Evolutionary conservation across 2,888 invertebrate species (phyloP), one percentile per base, ranked within the genome.

Genomic region (Coremacera marginata): DNA sequence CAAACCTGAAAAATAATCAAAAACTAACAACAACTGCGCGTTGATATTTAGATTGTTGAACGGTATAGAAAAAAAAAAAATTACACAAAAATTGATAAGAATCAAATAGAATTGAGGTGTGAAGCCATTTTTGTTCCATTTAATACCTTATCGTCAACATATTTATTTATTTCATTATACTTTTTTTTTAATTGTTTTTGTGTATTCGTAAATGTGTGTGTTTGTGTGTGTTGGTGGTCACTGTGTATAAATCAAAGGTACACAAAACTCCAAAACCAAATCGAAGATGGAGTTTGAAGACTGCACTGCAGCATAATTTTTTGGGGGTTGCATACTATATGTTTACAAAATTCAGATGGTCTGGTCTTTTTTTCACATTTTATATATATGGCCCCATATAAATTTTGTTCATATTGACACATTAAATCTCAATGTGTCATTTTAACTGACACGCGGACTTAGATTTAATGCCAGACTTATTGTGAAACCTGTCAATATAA

Each of bases 401-500:
- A 86, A 86, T 87, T 84, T 83, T 84, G 82, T 86, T 82, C 78
- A 81, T 87, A 86, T 86, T 87, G 87, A 88, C 86, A 86, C 82
- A 84, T 87, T 86, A 86, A 87, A 86, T 87, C 85, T 83, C 82
- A 85, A 86, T 84, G 84, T 87, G 88, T 86, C 88, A 83, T 82
- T 81, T 78, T 78, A 79, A 77, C 75, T 83, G 84, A 84, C 81
- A 86, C 83, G 86, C 83, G 83, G 85, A 80, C 85, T 86, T 87
- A 84, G 79, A 81, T 83, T 79, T 84, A 82, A 84, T 83, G 81
- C 67, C 71, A 75, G 71, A 76, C 75, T 70, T 73, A 77, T 77
- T 80, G 68, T 74, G 75, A 80, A 81, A 81, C 81, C 80, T 81
- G 82, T 81, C 81, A 79, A 81, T 77, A 77, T 49, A 55, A 52